Base-by-base conservation (phyloP, 2,888 invertebrate genomes). In the Erannis defoliaria region DNA sequence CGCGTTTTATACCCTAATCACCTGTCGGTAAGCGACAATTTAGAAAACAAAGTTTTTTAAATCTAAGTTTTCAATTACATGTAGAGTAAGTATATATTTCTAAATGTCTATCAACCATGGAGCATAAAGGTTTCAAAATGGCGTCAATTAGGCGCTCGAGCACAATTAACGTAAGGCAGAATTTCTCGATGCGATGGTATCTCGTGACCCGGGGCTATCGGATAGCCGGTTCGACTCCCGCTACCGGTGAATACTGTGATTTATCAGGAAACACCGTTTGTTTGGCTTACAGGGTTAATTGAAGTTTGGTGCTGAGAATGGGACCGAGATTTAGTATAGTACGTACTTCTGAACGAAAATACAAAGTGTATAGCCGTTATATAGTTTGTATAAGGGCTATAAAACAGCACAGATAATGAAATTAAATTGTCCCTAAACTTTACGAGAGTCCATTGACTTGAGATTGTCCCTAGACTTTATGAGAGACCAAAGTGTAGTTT, bases 121-220 rank as follows among this genome's bases (percentile, higher is more conserved):
- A 66, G 57, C 53, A 64, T 42, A 62, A 60, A 62, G 33, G 42
- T 46, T 66, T 58, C 56, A 64, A 62, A 83, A 78, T 78, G 76
- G 84, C 85, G 85, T 88, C 88, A 88, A 89, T 88, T 88, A 87
- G 46, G 50, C 77, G 75, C 70, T 77, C 75, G 69, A 71, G 72
- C 79, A 86, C 89, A 89, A 90, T 91, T 90, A 90, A 89, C 86
- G 81, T 82, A 63, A 33, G 66, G 71, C 78, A 77, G 82, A 84
- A 88, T 88, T 88, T 88, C 79, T 74, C 81, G 56, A 63, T 74
- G 81, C 81, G 90, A 90, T 91, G 74, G 70, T 87, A 90, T 90
- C 90, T 73, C 63, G 66, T 86, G 90, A 90, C 90, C 90, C 76
- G 75, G 76, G 90, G 90, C 87, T 90, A 90, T 91, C 89, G 83